Conservation (phyloP, 2,888 invertebrate genomes). For the Neoascia interrupta region DNA sequence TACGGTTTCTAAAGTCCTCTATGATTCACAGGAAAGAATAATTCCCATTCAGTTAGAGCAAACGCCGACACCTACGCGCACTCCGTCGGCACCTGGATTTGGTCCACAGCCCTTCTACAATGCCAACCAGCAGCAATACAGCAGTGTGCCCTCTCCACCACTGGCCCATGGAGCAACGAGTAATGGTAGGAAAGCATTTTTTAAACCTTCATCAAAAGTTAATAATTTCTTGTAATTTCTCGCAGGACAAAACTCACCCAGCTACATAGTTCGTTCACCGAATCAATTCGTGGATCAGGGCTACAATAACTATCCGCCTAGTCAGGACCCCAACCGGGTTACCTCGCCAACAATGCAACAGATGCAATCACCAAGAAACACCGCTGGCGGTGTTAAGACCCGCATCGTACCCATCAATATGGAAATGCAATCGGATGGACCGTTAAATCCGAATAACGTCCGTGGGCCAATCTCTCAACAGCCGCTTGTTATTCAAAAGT, state of each 20-base stretch:
- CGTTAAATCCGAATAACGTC: slow-evolving; percentile 68
- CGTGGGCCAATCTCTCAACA: slow-evolving; percentile 77
- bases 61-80: slow-evolving; percentile 75
- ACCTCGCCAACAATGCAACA: slow-evolving; percentile 73
- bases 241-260: slow-evolving; percentile 72
- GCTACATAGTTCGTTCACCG: slow-evolving; percentile 78
- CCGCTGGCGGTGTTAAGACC: slow-evolving; percentile 73
- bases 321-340: slow-evolving; percentile 73
- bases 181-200: slow-evolving; percentile 73
- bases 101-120: slow-evolving; percentile 75
- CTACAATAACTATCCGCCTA: slow-evolving; percentile 76
- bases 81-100: slow-evolving; percentile 73
- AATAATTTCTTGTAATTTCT: neutral
- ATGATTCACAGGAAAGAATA: slow-evolving; percentile 76
- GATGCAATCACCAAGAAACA: slow-evolving; percentile 71
- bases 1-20: neutral
- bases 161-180: slow-evolving; percentile 67
- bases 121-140: slow-evolving; percentile 72
- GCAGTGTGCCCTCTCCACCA: slow-evolving; percentile 70
- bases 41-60: slow-evolving; percentile 79
- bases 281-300: slow-evolving; percentile 80
- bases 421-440: slow-evolving; percentile 77
- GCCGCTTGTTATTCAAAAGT: slow-evolving; percentile 79
- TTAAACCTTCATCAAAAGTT: neutral
- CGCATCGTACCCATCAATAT: slow-evolving; percentile 84